Percentiles rank a stretch among this genome's conserved stretches.
phyloP scores from a whole-genome alignment of 2,113 vertebrate genomes.

The Lasiurus cinereus region DNA sequence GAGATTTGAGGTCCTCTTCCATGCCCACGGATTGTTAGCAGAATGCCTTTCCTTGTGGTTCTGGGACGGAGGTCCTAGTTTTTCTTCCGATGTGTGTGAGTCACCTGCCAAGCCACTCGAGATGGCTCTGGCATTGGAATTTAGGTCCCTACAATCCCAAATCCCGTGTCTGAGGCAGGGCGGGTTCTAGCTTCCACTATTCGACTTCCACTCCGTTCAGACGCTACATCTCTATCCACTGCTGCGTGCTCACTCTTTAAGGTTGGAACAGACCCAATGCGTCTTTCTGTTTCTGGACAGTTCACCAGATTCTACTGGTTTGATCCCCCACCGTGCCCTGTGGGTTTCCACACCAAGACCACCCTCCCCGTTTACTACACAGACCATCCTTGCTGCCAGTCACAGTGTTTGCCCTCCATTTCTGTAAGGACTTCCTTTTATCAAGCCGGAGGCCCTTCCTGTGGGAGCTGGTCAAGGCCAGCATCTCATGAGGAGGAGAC shows the following conservation, averaged over 20 bases:
- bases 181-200: background rate
- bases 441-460: background rate
- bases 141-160: background rate
- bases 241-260: background rate
- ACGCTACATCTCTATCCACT: background rate
- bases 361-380: background rate
- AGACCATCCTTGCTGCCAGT: background rate
- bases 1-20: background rate
- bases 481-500: slow-evolving; percentile 29
- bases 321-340: background rate
- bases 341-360: background rate
- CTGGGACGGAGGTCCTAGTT: background rate
- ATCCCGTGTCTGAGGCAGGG: too few species aligned
- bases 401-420: background rate
- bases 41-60: background rate
- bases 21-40: background rate
- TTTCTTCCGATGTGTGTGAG: background rate
- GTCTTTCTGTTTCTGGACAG: background rate
- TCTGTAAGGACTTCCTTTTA: background rate
- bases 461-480: background rate
- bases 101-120: background rate
- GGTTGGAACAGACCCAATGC: background rate
- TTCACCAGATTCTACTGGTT: background rate
- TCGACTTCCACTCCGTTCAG: background rate
- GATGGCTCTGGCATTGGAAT: background rate